These are phyloP conservation scores for Psittacula derbiana DNA, from an alignment of 2,797 vertebrate genomes.

Conservation along the genomic window DNA sequence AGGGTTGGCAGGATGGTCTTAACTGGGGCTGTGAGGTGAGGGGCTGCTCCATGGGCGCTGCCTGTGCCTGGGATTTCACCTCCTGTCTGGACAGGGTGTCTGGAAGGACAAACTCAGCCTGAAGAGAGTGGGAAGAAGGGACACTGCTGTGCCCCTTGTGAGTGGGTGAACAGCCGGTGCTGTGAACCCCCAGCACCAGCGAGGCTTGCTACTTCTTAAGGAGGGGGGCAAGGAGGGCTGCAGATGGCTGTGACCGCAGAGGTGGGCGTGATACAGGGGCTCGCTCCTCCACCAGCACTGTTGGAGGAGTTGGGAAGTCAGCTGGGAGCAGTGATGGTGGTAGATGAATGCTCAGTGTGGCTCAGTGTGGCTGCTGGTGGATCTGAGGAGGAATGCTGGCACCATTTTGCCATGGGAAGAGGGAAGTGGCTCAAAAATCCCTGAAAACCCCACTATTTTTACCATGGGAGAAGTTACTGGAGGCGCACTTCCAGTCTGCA, in stretches of 20 bases:
- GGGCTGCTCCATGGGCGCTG: fast-evolving
- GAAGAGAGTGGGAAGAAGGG: neutral
- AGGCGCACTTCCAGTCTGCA: neutral
- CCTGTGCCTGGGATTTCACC: neutral
- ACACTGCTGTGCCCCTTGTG: fast-evolving
- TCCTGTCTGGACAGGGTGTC: fast-evolving
- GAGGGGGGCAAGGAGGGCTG: neutral
- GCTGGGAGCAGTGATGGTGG: neutral
- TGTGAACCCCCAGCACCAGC: fast-evolving
- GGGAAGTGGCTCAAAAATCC: neutral
- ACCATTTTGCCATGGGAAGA: neutral
- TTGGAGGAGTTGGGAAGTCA: fast-evolving
- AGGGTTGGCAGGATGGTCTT: neutral
- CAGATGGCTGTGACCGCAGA: neutral
- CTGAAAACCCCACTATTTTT: fast-evolving
- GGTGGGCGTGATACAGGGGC: fast-evolving
- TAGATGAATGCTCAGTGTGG: fast-evolving
- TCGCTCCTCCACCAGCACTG: fast-evolving
- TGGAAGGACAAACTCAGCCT: neutral
- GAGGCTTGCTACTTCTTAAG: neutral
- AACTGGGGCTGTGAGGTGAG: fast-evolving
- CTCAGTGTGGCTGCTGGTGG: neutral
- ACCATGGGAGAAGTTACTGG: neutral
- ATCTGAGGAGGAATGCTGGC: neutral
- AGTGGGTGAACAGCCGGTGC: fast-evolving